Conservation (phyloP, 2,888 invertebrate species). For the Drosophila pegasa region DNA sequence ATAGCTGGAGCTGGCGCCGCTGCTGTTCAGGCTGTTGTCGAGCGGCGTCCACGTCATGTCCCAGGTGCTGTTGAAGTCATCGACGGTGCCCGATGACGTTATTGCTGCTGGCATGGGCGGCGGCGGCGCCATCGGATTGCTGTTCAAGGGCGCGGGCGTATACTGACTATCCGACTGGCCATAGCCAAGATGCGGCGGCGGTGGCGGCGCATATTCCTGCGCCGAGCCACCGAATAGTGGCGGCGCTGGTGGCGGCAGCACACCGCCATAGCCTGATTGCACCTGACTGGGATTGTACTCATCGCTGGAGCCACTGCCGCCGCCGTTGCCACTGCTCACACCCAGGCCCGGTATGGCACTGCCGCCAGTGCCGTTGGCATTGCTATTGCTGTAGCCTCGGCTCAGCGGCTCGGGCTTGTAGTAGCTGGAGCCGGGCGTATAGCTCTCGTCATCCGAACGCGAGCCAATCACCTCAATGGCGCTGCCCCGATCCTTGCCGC, state of each 20-base stretch:
- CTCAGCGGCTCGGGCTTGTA: slow-evolving; percentile 85
- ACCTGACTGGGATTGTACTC: slow-evolving; percentile 59
- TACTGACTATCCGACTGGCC: slow-evolving; percentile 77
- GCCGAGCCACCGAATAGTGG: slow-evolving; percentile 48
- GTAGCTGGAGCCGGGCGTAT: slow-evolving; percentile 85
- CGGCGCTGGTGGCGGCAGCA: slow-evolving; percentile 76
- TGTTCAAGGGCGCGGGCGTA: slow-evolving; percentile 60
- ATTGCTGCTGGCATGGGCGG: slow-evolving; percentile 63
- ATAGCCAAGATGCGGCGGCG: slow-evolving; percentile 79
- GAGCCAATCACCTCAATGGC: slow-evolving; percentile 87
- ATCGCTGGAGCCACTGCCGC: slow-evolving; percentile 24
- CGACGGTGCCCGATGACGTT: slow-evolving; percentile 40
- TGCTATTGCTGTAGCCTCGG: slow-evolving; percentile 52
- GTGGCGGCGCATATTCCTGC: slow-evolving; percentile 73
- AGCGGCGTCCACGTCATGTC: slow-evolving; percentile 84
- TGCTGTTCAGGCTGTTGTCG: slow-evolving; percentile 82
- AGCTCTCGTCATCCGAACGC: slow-evolving; percentile 86
- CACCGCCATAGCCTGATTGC: slow-evolving; percentile 53
- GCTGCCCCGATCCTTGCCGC: slow-evolving; percentile 60
- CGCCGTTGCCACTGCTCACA: slow-evolving; percentile 30
- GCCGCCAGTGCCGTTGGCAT: slow-evolving; percentile 43
- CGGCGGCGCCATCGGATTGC: slow-evolving; percentile 63
- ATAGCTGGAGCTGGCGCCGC: slow-evolving; percentile 79
- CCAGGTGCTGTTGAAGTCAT: slow-evolving; percentile 85
- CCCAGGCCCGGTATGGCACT: slow-evolving; percentile 59